Evolutionary conservation across 2,888 invertebrate genomes (phyloP).

Genomic region (Epinotia nisella): DNA sequence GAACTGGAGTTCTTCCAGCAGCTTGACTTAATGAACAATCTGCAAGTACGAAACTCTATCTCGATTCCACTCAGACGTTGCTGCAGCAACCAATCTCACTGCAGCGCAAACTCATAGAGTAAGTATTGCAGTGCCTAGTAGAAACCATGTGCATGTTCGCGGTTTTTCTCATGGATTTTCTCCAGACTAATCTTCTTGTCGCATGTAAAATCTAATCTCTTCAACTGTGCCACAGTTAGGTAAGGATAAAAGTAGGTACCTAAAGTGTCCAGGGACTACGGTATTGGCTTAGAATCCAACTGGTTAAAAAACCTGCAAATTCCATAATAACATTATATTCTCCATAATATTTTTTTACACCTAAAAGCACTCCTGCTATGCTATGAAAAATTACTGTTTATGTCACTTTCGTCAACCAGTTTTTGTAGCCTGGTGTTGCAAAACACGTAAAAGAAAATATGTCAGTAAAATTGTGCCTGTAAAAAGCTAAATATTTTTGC

Average conservation of each 20-base stretch:
- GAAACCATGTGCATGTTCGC: no score
- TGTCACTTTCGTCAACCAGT: neutral
- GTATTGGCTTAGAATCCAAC: neutral
- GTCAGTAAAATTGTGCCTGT: neutral
- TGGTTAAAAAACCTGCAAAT: neutral
- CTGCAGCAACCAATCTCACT: no score
- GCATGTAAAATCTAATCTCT: no score
- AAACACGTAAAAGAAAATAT: neutral
- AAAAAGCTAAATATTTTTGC: no score
- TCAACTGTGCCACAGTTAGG: no score
- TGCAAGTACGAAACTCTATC: neutral
- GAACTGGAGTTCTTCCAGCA: neutral
- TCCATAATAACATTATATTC: neutral
- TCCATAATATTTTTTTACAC: conserved; percentile 14
- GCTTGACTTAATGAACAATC: neutral
- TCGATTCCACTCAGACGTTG: neutral
- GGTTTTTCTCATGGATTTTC: no score
- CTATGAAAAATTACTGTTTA: conserved; percentile 15
- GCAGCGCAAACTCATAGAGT: no score
- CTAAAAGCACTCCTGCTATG: conserved; percentile 20
- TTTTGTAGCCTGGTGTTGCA: neutral
- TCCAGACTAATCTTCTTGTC: no score
- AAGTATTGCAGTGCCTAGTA: no score
- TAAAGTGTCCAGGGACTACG: neutral
- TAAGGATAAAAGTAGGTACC: no score